Evolutionary conservation across 2,113 vertebrate species (phyloP), one percentile per base, ranked within the genome.

Genomic region (Hirundichthys speculiger): DNA sequence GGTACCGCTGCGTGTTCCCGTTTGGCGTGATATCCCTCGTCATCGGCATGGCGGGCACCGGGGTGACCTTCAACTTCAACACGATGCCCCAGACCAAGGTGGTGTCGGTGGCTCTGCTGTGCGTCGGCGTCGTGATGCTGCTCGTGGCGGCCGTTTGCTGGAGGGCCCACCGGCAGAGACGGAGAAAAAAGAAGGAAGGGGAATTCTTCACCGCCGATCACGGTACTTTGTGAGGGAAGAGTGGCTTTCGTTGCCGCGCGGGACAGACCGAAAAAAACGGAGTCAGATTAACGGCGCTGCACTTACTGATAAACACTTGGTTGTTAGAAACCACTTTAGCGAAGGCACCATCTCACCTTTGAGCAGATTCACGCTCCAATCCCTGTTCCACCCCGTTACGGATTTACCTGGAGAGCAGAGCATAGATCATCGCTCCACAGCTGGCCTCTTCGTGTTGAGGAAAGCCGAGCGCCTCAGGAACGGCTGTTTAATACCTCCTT

Each of bases 51-150:
- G 94, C 96, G 0, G 94, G 94, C 59, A 95, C 91, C 0, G 94
- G 94, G 39, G 96, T 98, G 79, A 95, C 95, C 27, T 97, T 97
- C 91, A 94, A 89, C 61, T 94, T 94, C 69, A 85, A 94, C 75
- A 93, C 94, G 15, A 90, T 93, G 1, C 93, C 86, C 58, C 94
- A 95, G 92, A 94, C 94, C 69, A 95, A 95, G 86, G 92, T 93
- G 73, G 92, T 93, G 75, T 94, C 93, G 0, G 91, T 97, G 86
- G 93, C 90, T 1, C 90, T 94, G 66, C 75, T 98, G 45, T 86
- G 90, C 1, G 63, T 89, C 0, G 95, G 95, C 1, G 59, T 94
- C 3, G 51, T 91, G 24, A 92, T 97, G 81, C 84, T 96, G 81
- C 79, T 94, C 3, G 90, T 93, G 11, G 94, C 94, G 11, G 91